Evolutionary conservation across 2,888 invertebrate species (phyloP), one percentile per base, ranked within the genome.

Genomic region (Phorcus lineatus): DNA sequence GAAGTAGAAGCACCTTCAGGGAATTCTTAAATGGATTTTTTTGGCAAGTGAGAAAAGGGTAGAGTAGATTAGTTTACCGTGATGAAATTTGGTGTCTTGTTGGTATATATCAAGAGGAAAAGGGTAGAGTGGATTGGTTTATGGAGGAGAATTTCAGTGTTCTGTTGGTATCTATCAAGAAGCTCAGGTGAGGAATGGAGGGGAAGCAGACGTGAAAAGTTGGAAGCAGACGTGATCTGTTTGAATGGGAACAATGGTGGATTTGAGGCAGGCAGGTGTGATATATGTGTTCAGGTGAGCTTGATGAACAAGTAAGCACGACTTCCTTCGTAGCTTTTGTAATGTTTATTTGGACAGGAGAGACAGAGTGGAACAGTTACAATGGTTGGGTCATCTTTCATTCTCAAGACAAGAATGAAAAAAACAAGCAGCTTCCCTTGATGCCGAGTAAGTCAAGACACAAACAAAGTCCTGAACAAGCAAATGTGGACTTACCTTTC

Each of bases 21-120:
- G 62, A 47, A 62, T 62, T 62, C 62, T 62, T 24, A 28, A 62
- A 28, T 62, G 62, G 62, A 62, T 62, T 62, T 62, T 62, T 28
- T 13, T 24, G 62, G 62, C 62, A 13, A 22, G 16, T 62, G 28
- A 28, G 62, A 62, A 62, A 62, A 62, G 28, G 62, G 62, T 16
- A 62, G 24, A 62, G 62, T 62, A 24, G 62, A 62, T 62, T 62
- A 11, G 22, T 28, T 62, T 47, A 47, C 13, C 7, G 47, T 47
- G 47, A 47, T 11, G 47, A 47, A 47, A 11, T 47, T 47, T 47
- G 62, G 28, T 62, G 28, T 16, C 62, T 7, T 62, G 24, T 28
- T 62, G 62, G 28, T 28, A 62, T 28, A 16, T 24, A 28, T 28
- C 7, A 28, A 57, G 57, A 24, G 36, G 3, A 36, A 47, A 28